A percentile compares a stretch with the other conserved stretches of the same genome.
These are phyloP conservation scores for Gobius niger DNA, from an alignment of 2,113 vertebrate genomes.

Conservation along the genomic window DNA sequence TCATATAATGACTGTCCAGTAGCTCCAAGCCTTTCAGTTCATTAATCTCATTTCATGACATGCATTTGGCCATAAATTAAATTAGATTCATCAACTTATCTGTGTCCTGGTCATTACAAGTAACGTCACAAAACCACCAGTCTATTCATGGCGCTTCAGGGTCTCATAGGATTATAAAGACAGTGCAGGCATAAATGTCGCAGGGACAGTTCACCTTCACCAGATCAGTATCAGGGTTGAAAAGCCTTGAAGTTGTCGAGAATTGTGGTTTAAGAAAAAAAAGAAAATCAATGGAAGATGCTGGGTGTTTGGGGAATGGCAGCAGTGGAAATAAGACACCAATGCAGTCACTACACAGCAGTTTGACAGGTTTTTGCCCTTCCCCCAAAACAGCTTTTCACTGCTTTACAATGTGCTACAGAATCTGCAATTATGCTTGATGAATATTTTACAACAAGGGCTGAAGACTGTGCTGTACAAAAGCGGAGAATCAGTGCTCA, in stretches of 20 bases:
- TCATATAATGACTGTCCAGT: background rate
- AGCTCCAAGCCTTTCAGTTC: background rate
- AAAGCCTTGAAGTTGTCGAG: constrained; percentile 45
- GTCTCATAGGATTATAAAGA: constrained; percentile 24
- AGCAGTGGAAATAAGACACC: constrained; percentile 68
- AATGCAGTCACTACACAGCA: constrained; percentile 42
- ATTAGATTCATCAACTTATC: constrained; percentile 34
- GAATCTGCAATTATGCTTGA: constrained; percentile 13
- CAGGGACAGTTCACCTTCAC: constrained; percentile 26
- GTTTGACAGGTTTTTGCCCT: background rate
- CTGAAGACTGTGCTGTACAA: constrained; percentile 13
- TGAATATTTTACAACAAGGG: constrained; percentile 39
- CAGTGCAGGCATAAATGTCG: constrained; percentile 10
- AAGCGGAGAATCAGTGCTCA: background rate
- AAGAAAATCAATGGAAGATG: constrained; percentile 57
- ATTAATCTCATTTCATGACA: constrained; percentile 2
- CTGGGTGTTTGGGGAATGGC: constrained; percentile 47
- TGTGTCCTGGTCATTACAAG: constrained; percentile 29
- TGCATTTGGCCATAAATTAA: background rate
- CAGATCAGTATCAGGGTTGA: constrained; percentile 38
- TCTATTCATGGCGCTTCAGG: constrained; percentile 48
- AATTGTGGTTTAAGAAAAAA: constrained; percentile 40
- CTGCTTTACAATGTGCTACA: background rate
- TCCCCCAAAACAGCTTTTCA: constrained; percentile 18
- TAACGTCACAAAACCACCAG: constrained; percentile 20